Conservation (phyloP, 2,888 invertebrate genomes). For the Zygogramma bicolorata region DNA sequence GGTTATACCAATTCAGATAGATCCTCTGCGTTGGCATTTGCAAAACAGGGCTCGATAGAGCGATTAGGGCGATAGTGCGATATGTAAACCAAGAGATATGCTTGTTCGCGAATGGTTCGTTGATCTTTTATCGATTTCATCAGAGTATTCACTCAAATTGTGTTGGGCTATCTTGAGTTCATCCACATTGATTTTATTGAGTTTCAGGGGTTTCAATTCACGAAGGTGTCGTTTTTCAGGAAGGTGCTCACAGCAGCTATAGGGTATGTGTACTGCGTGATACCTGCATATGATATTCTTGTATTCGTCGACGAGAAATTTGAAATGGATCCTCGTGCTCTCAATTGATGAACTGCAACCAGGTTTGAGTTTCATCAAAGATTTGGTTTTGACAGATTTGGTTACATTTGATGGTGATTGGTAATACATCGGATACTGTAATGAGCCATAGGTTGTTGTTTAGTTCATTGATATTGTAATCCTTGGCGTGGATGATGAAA, state of each 20-base stretch:
- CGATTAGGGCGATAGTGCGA: not conserved
- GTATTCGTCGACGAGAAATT: not conserved
- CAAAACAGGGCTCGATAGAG: not conserved
- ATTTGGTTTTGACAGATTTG: not conserved
- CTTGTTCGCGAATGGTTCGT: not conserved
- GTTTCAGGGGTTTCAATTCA: not conserved
- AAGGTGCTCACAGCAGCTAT: not conserved
- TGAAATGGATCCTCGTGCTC: not conserved
- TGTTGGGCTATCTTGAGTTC: conserved; percentile 8
- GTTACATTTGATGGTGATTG: not conserved
- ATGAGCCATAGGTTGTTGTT: not conserved
- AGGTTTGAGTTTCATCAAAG: not conserved
- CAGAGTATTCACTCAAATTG: conserved; percentile 4
- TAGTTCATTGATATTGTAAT: too few species aligned
- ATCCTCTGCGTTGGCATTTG: not conserved
- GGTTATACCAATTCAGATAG: too few species aligned
- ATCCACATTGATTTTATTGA: conserved; percentile 1
- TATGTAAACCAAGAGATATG: not conserved
- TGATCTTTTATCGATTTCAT: not conserved
- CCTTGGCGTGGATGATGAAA: too few species aligned
- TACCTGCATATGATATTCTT: not conserved
- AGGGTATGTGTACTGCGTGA: not conserved
- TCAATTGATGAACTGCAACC: not conserved
- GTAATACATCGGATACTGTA: not conserved
- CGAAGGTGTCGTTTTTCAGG: conserved; percentile 1